Evolutionary conservation across 1,140 invertebrate genomes (phyloP), one percentile per base, ranked within the genome.

Genomic region (Harpegnathos saltator): DNA sequence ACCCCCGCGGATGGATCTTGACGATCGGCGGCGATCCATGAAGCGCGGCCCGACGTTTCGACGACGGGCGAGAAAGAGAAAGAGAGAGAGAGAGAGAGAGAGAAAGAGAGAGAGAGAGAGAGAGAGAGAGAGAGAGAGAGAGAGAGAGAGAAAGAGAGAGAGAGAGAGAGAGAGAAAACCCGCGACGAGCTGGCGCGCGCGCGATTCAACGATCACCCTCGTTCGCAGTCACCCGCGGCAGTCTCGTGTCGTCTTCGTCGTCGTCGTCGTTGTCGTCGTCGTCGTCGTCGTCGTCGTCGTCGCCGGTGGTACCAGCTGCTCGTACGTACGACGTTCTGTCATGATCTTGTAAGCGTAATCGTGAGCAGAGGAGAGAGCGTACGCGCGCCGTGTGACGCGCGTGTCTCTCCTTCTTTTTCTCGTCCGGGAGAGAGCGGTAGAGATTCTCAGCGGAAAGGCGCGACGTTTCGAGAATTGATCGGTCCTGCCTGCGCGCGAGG

Each of bases 391-490:
- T 52, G 9, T 44, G 52, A 56, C 54, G 77, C 77, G 54, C 63
- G 66, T 26, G 12, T 58, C 65, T 50, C 66, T 24, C 56, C 5
- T 5, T 33, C 29, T 33, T 5, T 33, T 5, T 33, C 29, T 33
- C 29, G n/a, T 33, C 29, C 29, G 5, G 5, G 29, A 1, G 1
- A 33, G 29, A 33, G 29, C n/a, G n/a, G n/a, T 33, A 33, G 29
- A 33, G 29, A 3, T 33, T 1, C 5, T 33, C 1, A 33, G 29
- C 29, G 29, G 29, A 33, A 50, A 33, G 44, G 69, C 61, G 59
- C 80, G 71, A 82, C 58, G 80, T 56, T 44, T n/a, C n/a, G n/a
- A n/a, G 50, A 78, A 78, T 78, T 78, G 75, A 80, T 69, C 63
- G 26, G 19, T 69, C 33, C 17, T 48, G 22, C 52, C 26, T 56